Base-by-base conservation (phyloP, 2,797 vertebrate genomes). In the Mastacembelus armatus region DNA sequence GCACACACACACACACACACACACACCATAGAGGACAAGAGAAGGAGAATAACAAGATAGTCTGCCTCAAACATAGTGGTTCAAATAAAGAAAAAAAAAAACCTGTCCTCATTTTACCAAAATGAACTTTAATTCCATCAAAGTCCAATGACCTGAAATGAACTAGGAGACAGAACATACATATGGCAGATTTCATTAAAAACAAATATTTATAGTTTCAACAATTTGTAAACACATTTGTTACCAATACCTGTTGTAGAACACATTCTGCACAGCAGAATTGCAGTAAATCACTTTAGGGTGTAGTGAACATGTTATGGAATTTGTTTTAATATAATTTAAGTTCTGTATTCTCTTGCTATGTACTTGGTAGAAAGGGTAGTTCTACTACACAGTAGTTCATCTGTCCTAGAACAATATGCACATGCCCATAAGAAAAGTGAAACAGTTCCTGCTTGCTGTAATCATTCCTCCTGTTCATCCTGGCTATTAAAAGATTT, bases 81-180 rank as follows among this genome's bases (percentile, higher is more conserved):
- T 30, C 15, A 63, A 60, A 71, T 29, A 16, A 56, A 27, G 21
- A 4, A 15, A 32, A 29, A 68, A 66, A 65, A 26, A 12, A 22
- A 39, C 6, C 10, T 58, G 58, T 62, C 44, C 32, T 69, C 27
- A 33, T 57, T 76, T 57, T 36, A 76, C 50, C 62, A 57, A 19
- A 59, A 52, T 45, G 0, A 55, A 29, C 54, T 48, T 60, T 50
- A 32, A 24, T 29, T 6, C 26, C 4, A 6, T 7, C 26, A 18
- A 3, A 66, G 59, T 47, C 0, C 32, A 62, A 4, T 24, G 44
- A 65, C 51, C 66, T 66, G 19, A 60, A 4, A 4, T 64, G 21
- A 81, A 33, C 59, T 30, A 12, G 6, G 16, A 14, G 1, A 14
- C 7, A 12, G 36, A 1, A 66, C 49, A 12, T 14, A 16, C 7